Evolutionary conservation across 2,888 invertebrate species (phyloP), one percentile per base, ranked within the genome.

Genomic region (Nomada fabriciana): DNA sequence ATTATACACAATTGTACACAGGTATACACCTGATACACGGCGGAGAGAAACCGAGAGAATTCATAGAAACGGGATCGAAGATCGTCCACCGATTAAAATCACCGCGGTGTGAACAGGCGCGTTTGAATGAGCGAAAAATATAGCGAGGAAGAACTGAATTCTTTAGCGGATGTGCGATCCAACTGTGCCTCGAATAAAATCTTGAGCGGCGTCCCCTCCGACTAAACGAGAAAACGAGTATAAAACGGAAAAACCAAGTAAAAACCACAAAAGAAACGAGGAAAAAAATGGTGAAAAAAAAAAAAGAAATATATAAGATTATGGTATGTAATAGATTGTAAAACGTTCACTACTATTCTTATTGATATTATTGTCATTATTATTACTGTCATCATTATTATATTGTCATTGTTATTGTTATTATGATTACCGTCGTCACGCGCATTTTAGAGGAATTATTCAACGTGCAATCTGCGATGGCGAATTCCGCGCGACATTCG

Each of bases 181-280:
- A 79, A 85, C 77, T 83, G 80, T 84, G 75, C 82, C 84, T 86
- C 86, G 82, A 82, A 76, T 71, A 75, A 75, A 81, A 74, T 77
- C 85, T 71, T 80, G 82, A 85, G 83, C 85, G 77, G 81, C 77
- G 83, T 85, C 83, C 78, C 82, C 83, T 87, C 81, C 78, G 87
- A 81, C 67, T 72, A 82, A 64, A 59, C 52, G 53, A 76, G 23
- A 61, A 36, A 65, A 75, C 18, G 23, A 43, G 73, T 13, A 36
- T n/a, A 67, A 61, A 42, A 43, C 0, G 25, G 15, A 60, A 29
- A n/a, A 25, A 60, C 50, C 63, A 57, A 47, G 72, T 23, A n/a
- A 20, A 50, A 59, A 36, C 42, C 59, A 63, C 53, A 53, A 63
- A 59, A 43, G 36, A 42, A 67, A 67, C 76, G 43, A 61, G 11